Base-by-base conservation (phyloP, 2,888 invertebrate species). In the Gnatocerus cornutus region DNA sequence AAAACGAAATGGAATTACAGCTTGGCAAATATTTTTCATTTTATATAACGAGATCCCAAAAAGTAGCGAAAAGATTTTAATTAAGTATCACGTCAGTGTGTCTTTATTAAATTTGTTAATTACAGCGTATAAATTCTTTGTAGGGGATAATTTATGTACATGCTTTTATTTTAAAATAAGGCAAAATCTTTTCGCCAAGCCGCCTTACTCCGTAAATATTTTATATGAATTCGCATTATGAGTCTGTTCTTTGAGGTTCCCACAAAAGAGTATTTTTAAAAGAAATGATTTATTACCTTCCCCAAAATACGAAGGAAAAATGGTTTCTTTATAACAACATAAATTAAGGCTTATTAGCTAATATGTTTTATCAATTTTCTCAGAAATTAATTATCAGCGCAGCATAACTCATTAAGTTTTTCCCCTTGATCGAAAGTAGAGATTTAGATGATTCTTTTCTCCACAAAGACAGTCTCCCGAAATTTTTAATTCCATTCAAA, bases 201-300 rank as follows among this genome's bases (percentile, higher is more conserved):
- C 33, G 12, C 14, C 9, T 50, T 30, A 10, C 48, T 58, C 59
- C 43, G 68, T 68, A 71, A 62, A 71, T 71, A 68, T 71, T 65
- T 71, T 71, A 68, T 68, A 68, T 55, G 71, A 68, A 55, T 71
- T 68, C 67, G 10, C 39, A 63, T 71, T 71, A 71, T 68, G 37
- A 68, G 64, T 68, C 62, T 52, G 41, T 61, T 62, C 65, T 71
- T 71, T 71, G 67, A 71, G 66, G 50, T 61, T 33, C 16, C 29
- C 56, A 67, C 62, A 70, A 70, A 70, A 30, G 56, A 46, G 48
- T 48, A 64, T 61, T 68, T 68, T 68, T 68, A 52, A 68, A 68
- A 67, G 59, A 27, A 48, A 41, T 67, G 66, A 67, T 67, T 67
- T 67, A 67, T 65, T 59, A 59, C 52, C 59, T 33, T 27, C 10